Base-by-base conservation (phyloP, 2,797 vertebrate species). In the Hippocampus kuda region DNA sequence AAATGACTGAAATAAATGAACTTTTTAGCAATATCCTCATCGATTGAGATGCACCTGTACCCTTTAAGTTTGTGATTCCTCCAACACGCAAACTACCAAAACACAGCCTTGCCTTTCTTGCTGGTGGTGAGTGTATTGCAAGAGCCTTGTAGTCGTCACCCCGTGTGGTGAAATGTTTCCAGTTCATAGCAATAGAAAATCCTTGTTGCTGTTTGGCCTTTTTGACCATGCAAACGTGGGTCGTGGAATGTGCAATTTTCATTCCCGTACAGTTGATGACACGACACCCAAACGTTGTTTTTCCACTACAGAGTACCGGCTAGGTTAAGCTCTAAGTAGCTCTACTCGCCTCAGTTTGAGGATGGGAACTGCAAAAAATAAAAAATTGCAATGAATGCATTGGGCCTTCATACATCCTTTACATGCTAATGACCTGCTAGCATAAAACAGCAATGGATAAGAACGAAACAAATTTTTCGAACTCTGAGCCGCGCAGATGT, bases 141-240 rank as follows among this genome's bases (percentile, higher is more conserved):
- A 77, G 75, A 77, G 79, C 73, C 80, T 84, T 67, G 57, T 80
- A 72, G 70, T 78, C 16, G 51, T 53, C 51, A n/a, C 51, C n/a
- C 24, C n/a, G 26, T 56, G 53, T 56, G 53, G 53, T 56, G 77
- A 83, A 70, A 74, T 54, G 71, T 82, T 73, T 79, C 76, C 84
- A 73, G 16, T 67, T 77, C 78, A 80, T 81, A 88, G 87, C 89
- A 91, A 87, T 89, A 89, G 87, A 86, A 81, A 85, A 87, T 90
- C 82, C 82, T 75, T 77, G 80, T 89, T 87, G 84, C 88, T 89
- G 84, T 83, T 75, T 62, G 78, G 78, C 76, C 79, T 83, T 84
- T 77, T 63, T 83, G 77, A 26, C 30, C 26, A 77, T 72, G 66
- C 71, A 60, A 65, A 73, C 71, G 75, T 71, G 65, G 72, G 71